Conservation (phyloP, 2,888 invertebrate species). For the Camponotus fellah region DNA sequence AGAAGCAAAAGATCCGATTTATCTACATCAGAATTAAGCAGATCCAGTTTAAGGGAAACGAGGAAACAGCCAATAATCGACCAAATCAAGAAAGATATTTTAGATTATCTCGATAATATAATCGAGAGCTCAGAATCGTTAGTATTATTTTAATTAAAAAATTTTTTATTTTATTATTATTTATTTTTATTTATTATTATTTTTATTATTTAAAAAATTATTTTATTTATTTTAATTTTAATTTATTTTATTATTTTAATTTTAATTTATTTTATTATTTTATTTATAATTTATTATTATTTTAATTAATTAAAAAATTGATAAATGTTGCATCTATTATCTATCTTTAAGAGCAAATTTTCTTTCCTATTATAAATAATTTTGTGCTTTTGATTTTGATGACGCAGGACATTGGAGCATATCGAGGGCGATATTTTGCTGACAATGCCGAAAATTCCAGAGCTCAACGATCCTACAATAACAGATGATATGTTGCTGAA, state of each 20-base stretch:
- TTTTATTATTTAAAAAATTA: too few species aligned
- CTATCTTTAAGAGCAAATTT: background rate
- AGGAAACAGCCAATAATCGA: constrained; percentile 60
- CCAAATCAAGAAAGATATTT: constrained; percentile 77
- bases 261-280: too few species aligned
- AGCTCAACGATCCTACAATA: constrained; percentile 85
- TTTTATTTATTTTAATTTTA: too few species aligned
- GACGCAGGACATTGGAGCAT: constrained; percentile 90
- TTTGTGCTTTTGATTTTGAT: constrained; percentile 5
- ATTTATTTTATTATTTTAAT: too few species aligned
- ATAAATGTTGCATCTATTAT: background rate
- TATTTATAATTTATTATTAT: too few species aligned
- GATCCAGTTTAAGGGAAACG: background rate
- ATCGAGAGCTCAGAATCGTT: constrained; percentile 81
- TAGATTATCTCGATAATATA: constrained; percentile 78
- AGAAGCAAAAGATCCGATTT: background rate
- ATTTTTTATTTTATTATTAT: too few species aligned
- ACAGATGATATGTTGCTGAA: constrained; percentile 85
- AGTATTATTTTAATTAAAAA: constrained; percentile 23
- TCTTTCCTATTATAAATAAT: background rate
- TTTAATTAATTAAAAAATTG: background rate
- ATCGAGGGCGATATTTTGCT: constrained; percentile 92
- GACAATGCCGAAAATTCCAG: constrained; percentile 89
- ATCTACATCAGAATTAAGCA: background rate
- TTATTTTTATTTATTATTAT: too few species aligned